Conservation (phyloP, 2,888 invertebrate genomes). For the Netelia melanura region DNA sequence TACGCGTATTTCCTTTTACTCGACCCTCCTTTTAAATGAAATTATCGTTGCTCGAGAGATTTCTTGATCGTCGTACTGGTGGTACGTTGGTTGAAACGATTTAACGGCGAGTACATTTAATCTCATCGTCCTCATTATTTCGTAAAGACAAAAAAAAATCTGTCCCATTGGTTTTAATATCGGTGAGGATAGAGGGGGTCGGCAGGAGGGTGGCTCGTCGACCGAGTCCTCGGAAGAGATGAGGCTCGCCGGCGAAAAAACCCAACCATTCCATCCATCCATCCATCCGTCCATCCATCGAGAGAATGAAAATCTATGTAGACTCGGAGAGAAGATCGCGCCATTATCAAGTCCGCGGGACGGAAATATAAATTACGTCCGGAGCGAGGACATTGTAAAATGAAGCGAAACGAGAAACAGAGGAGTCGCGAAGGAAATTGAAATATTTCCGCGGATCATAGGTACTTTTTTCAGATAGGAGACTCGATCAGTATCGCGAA, state of each 20-base stretch:
- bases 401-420: background rate
- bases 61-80: background rate
- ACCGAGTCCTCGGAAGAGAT: slow-evolving; percentile 27
- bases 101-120: background rate
- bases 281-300: slow-evolving; percentile 3
- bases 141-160: slow-evolving; percentile 7
- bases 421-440: background rate
- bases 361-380: slow-evolving; percentile 25
- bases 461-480: too few relatives aligned
- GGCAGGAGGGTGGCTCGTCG: background rate
- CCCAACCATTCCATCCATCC: background rate
- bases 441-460: too few relatives aligned
- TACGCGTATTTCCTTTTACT: background rate
- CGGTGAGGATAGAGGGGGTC: background rate
- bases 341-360: slow-evolving; percentile 12
- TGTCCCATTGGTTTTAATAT: slow-evolving; percentile 62
- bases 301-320: slow-evolving; percentile 7
- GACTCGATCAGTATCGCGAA: too few relatives aligned
- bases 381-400: background rate
- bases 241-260: slow-evolving; percentile 1
- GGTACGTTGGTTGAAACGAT: background rate
- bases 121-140: slow-evolving; percentile 28
- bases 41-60: slow-evolving; percentile 11
- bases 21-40: background rate
- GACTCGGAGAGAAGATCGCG: background rate